Evolutionary conservation across 2,888 invertebrate genomes (phyloP), one percentile per base, ranked within the genome.

Genomic region (Dexiosoma caninum): DNA sequence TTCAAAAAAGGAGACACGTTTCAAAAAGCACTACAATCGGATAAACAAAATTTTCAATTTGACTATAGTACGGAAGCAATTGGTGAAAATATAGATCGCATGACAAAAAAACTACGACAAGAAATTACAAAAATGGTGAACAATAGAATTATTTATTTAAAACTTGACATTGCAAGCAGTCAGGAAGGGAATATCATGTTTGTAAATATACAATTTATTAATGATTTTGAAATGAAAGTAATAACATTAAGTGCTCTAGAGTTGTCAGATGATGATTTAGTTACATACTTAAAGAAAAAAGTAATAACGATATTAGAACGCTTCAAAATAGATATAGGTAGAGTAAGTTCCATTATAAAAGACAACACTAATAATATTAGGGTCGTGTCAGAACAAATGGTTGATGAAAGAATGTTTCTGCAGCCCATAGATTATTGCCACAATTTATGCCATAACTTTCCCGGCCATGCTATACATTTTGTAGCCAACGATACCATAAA

Each of bases 331-430:
- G 78, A 82, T 37, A 75, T 80, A 19, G 37, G 44, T 10, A 75
- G 77, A 42, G 53, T 83, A 37, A 76, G 53, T 69, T 82, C 83
- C 9, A 81, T 71, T 23, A 82, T 75, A n/a, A 83, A 75, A 55
- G 83, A 82, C 23, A 75, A 79, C 32, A 74, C 70, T 7, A 70
- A 77, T 35, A 82, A 81, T 62, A 51, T 77, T 19, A 12, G 72
- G 40, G 67, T 81, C 35, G 42, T 44, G 2, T 44, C 6, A 27
- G 6, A 27, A 6, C 4, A 27, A 27, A 27, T 3, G 4, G 6
- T 5, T 27, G 4, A 57, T 8, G 16, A 19, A 14, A 42, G n/a
- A 40, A 12, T 4, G 40, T 4, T 32, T 64, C 32, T 49, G 5
- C 19, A 9, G 14, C 44, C 46, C 14, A 21, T 49, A 6, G 44